Evolutionary conservation across 2,888 invertebrate species (phyloP).

Genomic region (Heliothis peltigera): DNA sequence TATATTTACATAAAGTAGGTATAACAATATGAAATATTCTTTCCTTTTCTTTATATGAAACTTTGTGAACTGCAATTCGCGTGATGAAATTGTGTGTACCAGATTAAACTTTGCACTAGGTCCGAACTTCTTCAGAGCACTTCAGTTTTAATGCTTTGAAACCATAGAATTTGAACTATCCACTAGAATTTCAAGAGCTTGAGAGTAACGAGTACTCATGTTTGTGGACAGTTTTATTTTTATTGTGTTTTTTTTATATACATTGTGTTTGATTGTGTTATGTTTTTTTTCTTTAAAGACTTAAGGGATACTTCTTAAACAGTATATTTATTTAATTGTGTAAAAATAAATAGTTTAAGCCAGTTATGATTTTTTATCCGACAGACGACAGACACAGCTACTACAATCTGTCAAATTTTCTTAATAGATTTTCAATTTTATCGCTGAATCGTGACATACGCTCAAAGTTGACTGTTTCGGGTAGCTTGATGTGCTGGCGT

Average conservation of each 20-base stretch:
- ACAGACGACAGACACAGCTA: too few species aligned
- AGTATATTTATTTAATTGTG: too few species aligned
- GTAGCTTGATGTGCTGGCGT: too few species aligned
- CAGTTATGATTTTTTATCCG: too few species aligned
- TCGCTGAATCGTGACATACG: too few species aligned
- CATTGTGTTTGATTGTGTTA: background rate
- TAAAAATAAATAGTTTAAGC: too few species aligned
- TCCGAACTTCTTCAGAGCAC: slow-evolving; percentile 23
- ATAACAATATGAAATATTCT: slow-evolving; percentile 7
- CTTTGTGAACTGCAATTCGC: slow-evolving; percentile 14
- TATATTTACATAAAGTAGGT: background rate
- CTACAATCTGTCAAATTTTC: too few species aligned
- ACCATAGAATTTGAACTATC: slow-evolving; percentile 21
- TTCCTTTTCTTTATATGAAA: slow-evolving; percentile 7
- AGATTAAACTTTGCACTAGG: slow-evolving; percentile 40
- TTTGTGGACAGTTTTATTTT: background rate
- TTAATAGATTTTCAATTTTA: too few species aligned
- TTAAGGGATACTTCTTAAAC: too few species aligned
- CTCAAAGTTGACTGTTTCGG: too few species aligned
- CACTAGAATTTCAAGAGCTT: slow-evolving; percentile 14
- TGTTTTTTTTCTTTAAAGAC: background rate
- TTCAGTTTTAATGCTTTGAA: slow-evolving; percentile 32
- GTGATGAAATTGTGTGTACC: slow-evolving; percentile 20
- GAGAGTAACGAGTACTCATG: background rate
- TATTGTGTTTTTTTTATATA: background rate